Evolutionary conservation across 2,113 vertebrate genomes (phyloP).

Genomic region (Hydropotes inermis): DNA sequence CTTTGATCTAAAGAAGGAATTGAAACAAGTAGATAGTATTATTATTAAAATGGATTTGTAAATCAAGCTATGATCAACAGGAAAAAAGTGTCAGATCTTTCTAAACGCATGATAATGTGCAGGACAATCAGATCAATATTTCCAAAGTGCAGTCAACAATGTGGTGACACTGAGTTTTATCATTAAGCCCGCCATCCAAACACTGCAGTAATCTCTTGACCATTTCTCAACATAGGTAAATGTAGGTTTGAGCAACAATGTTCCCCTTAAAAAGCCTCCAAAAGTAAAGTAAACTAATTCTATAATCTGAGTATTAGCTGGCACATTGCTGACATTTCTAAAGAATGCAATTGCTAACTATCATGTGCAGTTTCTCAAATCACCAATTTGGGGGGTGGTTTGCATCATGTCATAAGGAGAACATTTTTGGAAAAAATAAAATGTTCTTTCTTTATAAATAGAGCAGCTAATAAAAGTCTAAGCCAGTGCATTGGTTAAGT

Average conservation of each 20-base stretch:
- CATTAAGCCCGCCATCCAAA: neutral
- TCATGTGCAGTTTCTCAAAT: conserved; percentile 27
- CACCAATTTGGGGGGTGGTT: neutral
- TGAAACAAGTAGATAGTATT: neutral
- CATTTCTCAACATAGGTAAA: neutral
- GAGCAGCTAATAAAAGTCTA: conserved; percentile 42
- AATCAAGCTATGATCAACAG: neutral
- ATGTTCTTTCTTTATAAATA: conserved; percentile 44
- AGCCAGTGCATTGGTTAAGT: neutral
- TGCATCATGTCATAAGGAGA: conserved; percentile 11
- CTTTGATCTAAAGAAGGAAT: neutral
- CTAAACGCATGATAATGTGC: neutral
- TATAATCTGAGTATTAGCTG: conserved; percentile 17
- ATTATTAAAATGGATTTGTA: conserved; percentile 29
- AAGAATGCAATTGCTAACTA: conserved; percentile 28
- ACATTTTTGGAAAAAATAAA: conserved; percentile 38
- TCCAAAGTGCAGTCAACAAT: neutral
- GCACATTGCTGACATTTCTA: conserved; percentile 35
- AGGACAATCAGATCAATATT: neutral
- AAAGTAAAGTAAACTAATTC: neutral
- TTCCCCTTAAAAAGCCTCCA: neutral
- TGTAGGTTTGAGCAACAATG: neutral
- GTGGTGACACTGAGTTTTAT: neutral
- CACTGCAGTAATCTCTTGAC: neutral
- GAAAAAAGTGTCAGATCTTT: neutral